phyloP scores from a whole-genome alignment of 2,888 invertebrate genomes.

The Autographa pulchrina region DNA sequence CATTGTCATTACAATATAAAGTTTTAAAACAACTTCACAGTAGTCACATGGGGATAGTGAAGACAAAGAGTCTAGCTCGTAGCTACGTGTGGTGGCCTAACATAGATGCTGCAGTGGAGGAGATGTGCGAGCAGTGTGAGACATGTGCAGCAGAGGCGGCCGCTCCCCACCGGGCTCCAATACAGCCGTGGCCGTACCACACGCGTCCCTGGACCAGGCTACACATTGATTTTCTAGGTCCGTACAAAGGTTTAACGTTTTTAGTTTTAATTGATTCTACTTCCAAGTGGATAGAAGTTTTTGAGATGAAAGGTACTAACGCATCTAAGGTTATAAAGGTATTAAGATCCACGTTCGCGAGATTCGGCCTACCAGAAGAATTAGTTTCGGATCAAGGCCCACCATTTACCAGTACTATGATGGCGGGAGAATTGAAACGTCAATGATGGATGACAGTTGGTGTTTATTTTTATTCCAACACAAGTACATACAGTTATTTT shows the following conservation, averaged over 20 bases:
- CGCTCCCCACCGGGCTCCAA: not conserved
- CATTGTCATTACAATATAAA: not conserved
- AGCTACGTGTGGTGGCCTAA: conserved; percentile 18
- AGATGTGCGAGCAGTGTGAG: not conserved
- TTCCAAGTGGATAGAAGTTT: conserved; percentile 18
- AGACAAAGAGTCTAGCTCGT: conserved; percentile 9
- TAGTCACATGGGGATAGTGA: no score
- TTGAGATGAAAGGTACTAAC: conserved; percentile 15
- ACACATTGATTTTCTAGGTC: conserved; percentile 13
- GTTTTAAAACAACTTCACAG: conserved; percentile 14
- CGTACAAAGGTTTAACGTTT: not conserved
- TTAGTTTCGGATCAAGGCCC: conserved; percentile 19
- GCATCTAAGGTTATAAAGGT: conserved; percentile 10
- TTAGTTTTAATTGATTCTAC: conserved; percentile 11
- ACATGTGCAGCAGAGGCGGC: conserved; percentile 6
- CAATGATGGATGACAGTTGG: no score
- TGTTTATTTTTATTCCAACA: no score
- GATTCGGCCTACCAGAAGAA: conserved; percentile 18
- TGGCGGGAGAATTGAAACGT: no score
- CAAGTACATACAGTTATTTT: no score
- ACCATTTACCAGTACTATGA: conserved; percentile 10
- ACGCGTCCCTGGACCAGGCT: conserved; percentile 5
- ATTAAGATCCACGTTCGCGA: not conserved
- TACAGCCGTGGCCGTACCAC: conserved; percentile 6
- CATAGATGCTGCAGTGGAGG: conserved; percentile 12